Conservation (phyloP, 2,797 vertebrate genomes). For the Myotis myotis region DNA sequence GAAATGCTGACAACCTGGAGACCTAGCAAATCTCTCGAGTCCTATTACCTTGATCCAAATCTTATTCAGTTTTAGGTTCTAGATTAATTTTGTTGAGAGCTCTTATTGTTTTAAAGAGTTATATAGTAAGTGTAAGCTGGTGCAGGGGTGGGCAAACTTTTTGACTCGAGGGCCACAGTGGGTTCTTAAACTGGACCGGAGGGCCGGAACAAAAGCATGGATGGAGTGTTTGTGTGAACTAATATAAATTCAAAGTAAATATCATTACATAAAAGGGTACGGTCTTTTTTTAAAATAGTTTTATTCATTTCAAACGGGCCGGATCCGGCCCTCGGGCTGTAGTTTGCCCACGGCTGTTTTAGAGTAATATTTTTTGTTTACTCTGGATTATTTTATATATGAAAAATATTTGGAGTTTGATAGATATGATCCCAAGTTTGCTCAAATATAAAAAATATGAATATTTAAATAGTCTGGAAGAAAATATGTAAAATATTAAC, state of each 20-base stretch:
- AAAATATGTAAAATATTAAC: conserved; percentile 30
- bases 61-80: conserved; percentile 30
- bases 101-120: conserved; percentile 30
- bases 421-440: conserved; percentile 24
- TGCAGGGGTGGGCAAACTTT: too few relatives aligned
- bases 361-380: conserved; percentile 43
- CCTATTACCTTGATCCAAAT: not conserved
- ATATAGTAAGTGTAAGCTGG: not conserved
- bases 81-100: conserved; percentile 36
- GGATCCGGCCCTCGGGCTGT: too few relatives aligned
- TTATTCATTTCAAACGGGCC: too few relatives aligned
- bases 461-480: not conserved
- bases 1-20: conserved; percentile 24
- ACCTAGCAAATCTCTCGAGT: not conserved
- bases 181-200: too few relatives aligned
- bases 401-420: not conserved
- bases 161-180: too few relatives aligned
- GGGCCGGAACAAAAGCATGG: too few relatives aligned
- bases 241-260: too few relatives aligned
- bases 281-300: too few relatives aligned
- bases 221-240: too few relatives aligned
- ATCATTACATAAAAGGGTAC: too few relatives aligned
- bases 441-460: conserved; percentile 27
- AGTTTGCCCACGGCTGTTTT: not conserved
- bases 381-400: conserved; percentile 36